Evolutionary conservation across 1,140 invertebrate species (phyloP), one percentile per base, ranked within the genome.

Genomic region (Drosophila melanica): DNA sequence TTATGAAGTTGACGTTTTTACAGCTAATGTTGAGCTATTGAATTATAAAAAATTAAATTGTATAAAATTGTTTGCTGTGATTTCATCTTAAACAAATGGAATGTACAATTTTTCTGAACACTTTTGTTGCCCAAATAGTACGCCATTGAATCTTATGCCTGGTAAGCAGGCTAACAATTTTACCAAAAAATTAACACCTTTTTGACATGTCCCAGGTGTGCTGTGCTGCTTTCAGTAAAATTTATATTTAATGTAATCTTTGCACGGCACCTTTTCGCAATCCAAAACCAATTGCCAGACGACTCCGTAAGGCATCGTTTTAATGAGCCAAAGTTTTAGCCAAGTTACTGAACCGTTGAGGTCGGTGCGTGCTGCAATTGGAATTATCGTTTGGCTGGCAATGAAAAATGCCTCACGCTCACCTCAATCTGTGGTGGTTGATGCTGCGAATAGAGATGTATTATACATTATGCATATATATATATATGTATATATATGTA

Each of bases 331-430:
- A 60, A 60, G 42, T 60, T 60, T 60, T 47, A 7, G 42, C 41
- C 41, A 30, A 45, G 41, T 16, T 57, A 23, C 16, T 8, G 16
- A 51, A 10, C 50, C 37, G 30, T 7, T 37, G 14, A 54, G 18
- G 9, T 41, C 23, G 44, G 23, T 57, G 51, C 50, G 42, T 39
- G 64, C 20, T 18, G 64, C 64, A 58, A 67, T 67, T 67, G 64
- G 59, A 67, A 58, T 58, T 41, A 59, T 48, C 44, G 44, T 50
- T 58, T 47, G 41, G 63, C 30, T 65, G 51, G 51, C 12, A 65
- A 57, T 65, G 27, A 57, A 65, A 58, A 65, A 45, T 44, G n/a
- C 47, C 14, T 14, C 37, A 45, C 12, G 27, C 23, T n/a, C n/a
- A 51, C 39, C 30, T 18, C 63, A 66, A 66, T 66, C 20, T 66